These are phyloP conservation scores for Caenorhabditis plicata DNA, from an alignment of 2,888 invertebrate species.

Conservation along the genomic window DNA sequence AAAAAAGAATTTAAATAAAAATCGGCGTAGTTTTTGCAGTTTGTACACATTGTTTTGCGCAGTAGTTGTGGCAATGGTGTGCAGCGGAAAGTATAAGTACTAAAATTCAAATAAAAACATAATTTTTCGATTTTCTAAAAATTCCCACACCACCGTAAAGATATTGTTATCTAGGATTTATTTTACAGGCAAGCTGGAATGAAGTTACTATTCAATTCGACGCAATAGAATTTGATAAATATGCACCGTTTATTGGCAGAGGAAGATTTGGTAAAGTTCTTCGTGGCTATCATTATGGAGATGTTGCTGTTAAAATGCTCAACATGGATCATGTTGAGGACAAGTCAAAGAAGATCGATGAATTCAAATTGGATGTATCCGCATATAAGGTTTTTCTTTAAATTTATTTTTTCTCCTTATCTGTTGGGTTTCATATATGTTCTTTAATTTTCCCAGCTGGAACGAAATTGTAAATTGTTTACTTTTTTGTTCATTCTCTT, in stretches of 20 bases:
- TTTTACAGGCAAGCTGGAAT: slow-evolving; percentile 51
- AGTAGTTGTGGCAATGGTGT: no score
- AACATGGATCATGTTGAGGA: slow-evolving; percentile 81
- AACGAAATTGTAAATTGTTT: not conserved
- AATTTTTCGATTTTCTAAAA: no score
- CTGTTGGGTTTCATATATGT: not conserved
- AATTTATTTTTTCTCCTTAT: not conserved
- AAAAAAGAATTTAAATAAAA: no score
- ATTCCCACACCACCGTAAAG: no score
- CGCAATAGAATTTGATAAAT: slow-evolving; percentile 46
- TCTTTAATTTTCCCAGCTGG: no score
- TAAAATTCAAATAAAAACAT: no score
- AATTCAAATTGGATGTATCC: slow-evolving; percentile 88
- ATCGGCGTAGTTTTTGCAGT: no score
- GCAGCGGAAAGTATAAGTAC: no score
- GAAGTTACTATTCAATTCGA: slow-evolving; percentile 51
- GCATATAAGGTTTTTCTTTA: slow-evolving; percentile 83
- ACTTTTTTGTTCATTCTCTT: no score
- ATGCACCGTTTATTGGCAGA: slow-evolving; percentile 51
- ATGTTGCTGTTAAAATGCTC: slow-evolving; percentile 92
- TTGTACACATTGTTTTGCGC: no score
- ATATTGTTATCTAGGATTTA: no score
- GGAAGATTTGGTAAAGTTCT: slow-evolving; percentile 63
- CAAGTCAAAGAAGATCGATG: slow-evolving; percentile 80
- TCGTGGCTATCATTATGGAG: slow-evolving; percentile 69